Evolutionary conservation across 2,113 vertebrate species (phyloP).

Genomic region (Cheilinus undulatus): DNA sequence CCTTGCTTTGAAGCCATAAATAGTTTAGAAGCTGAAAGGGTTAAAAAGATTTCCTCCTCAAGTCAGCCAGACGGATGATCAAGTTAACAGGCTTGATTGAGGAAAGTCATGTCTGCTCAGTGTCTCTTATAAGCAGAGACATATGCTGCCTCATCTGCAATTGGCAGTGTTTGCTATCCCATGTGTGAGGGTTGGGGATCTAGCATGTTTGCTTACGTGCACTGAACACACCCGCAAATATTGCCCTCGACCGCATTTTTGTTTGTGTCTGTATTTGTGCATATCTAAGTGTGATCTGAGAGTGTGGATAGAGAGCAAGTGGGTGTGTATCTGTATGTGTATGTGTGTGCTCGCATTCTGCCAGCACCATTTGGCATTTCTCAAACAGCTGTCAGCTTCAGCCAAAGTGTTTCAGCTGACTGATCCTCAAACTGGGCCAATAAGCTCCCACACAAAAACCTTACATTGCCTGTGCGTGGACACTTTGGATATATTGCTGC

Average conservation of each 20-base stretch:
- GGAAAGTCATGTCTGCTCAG: slow-evolving; percentile 62
- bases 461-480: slow-evolving; percentile 38
- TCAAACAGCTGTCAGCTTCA: slow-evolving; percentile 73
- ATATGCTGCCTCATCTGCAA: slow-evolving; percentile 54
- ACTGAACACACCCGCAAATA: slow-evolving; percentile 17
- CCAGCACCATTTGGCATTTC: slow-evolving; percentile 59
- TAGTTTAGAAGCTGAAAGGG: slow-evolving; percentile 18
- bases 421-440: slow-evolving; percentile 74
- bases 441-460: slow-evolving; percentile 61
- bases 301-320: background rate
- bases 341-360: slow-evolving; percentile 15
- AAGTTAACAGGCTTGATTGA: slow-evolving; percentile 58
- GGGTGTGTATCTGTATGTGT: slow-evolving; percentile 11
- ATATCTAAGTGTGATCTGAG: background rate
- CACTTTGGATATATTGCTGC: slow-evolving; percentile 49
- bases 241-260: background rate
- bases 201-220: slow-evolving; percentile 35
- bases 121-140: slow-evolving; percentile 50
- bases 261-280: slow-evolving; percentile 8
- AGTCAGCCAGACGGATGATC: slow-evolving; percentile 55
- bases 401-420: slow-evolving; percentile 72
- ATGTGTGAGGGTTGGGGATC: slow-evolving; percentile 2
- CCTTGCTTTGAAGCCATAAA: background rate
- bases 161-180: slow-evolving; percentile 10
- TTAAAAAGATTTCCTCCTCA: slow-evolving; percentile 44